These are phyloP conservation scores for Sebastes aleutianus DNA, from an alignment of 2,797 vertebrate genomes.

Conservation along the genomic window DNA sequence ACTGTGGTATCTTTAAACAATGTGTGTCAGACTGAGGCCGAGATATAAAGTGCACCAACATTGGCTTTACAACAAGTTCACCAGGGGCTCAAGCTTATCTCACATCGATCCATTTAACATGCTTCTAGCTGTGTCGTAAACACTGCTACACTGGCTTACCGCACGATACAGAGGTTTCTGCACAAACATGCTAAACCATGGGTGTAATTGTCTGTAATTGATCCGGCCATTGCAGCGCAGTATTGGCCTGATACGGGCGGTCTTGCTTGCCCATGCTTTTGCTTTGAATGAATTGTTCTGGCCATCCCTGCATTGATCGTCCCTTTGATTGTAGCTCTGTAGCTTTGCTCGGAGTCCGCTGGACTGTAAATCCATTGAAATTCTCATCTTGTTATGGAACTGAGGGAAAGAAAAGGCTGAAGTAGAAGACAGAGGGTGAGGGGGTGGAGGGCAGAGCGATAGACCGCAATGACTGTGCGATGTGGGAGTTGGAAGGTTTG, in stretches of 20 bases:
- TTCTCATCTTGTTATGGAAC: constrained; percentile 33
- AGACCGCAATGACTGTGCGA: constrained; percentile 13
- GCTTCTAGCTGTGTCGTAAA: constrained; percentile 22
- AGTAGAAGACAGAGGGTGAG: constrained; percentile 28
- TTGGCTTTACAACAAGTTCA: constrained; percentile 27
- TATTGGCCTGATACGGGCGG: not conserved
- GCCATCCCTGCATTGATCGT: constrained; percentile 34
- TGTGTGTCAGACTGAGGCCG: not conserved
- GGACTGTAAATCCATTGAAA: constrained; percentile 37
- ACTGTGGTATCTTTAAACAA: not conserved
- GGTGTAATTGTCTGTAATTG: constrained; percentile 51
- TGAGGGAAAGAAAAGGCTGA: constrained; percentile 5
- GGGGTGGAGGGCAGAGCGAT: constrained; percentile 24
- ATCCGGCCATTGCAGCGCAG: constrained; percentile 14
- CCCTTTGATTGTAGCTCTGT: constrained; percentile 31
- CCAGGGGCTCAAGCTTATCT: constrained; percentile 21
- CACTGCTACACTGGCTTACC: not conserved
- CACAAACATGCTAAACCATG: constrained; percentile 40
- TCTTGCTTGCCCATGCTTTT: not conserved
- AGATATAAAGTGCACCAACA: not conserved
- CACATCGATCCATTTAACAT: constrained; percentile 40
- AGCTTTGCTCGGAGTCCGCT: constrained; percentile 1
- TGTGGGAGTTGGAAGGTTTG: constrained; percentile 51
- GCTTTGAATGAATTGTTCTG: constrained; percentile 18
- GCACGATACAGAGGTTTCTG: not conserved